A percentile compares a stretch with the other conserved stretches of the same genome.
Conservation (phyloP, 2,888 invertebrate genomes). For the Caenorhabditis japonica region DNA sequence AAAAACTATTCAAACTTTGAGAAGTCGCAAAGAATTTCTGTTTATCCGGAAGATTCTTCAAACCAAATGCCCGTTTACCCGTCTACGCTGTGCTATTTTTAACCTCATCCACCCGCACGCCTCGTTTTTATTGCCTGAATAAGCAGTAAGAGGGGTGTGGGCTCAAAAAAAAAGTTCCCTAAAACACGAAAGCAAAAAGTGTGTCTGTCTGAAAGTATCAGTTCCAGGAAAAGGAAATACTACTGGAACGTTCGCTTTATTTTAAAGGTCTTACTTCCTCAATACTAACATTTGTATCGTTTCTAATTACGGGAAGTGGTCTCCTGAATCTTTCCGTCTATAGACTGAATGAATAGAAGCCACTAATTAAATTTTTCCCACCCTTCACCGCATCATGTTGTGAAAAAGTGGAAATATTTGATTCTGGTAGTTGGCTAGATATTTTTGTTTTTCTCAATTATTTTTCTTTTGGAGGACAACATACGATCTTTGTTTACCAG, state of each 20-base stretch:
- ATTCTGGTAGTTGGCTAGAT: no score
- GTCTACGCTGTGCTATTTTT: slow-evolving; percentile 22
- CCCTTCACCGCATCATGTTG: slow-evolving; percentile 30
- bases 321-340: slow-evolving; percentile 27
- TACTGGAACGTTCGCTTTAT: no score
- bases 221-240: no score
- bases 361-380: slow-evolving; percentile 40
- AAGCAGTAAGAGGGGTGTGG: not conserved
- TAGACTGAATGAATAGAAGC: slow-evolving; percentile 36
- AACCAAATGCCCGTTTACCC: slow-evolving; percentile 12
- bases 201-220: not conserved
- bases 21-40: slow-evolving; percentile 16
- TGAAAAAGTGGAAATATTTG: no score
- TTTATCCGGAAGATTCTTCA: slow-evolving; percentile 33
- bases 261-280: no score
- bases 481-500: no score
- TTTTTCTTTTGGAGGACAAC: no score
- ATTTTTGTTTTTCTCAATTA: slow-evolving; percentile 11
- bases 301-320: slow-evolving; percentile 46
- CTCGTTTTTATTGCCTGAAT: slow-evolving; percentile 31
- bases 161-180: not conserved
- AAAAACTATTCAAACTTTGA: slow-evolving; percentile 4
- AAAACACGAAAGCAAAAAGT: not conserved
- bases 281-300: no score
- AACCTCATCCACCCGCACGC: slow-evolving; percentile 18